Percentiles rank a stretch among this genome's conserved stretches.
These are phyloP conservation scores for Candoia aspera DNA, from an alignment of 2,113 vertebrate genomes.

Conservation along the genomic window DNA sequence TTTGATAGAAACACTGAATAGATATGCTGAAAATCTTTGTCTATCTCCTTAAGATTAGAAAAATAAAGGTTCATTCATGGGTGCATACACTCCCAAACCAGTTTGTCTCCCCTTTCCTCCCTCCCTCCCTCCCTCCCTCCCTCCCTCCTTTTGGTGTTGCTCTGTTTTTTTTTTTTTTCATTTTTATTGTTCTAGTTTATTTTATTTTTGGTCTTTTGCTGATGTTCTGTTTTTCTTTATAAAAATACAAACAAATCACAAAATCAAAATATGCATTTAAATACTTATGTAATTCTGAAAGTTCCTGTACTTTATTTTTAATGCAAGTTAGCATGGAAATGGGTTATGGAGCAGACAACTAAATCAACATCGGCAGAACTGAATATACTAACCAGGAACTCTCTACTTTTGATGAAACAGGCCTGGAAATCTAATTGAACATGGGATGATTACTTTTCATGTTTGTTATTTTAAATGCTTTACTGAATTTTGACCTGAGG, in stretches of 20 bases:
- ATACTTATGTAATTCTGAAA: background rate
- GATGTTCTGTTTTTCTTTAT: background rate
- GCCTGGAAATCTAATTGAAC: background rate
- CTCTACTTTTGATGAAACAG: background rate
- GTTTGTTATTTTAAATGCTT: background rate
- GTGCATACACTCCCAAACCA: background rate
- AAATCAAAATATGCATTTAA: background rate
- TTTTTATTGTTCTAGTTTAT: background rate
- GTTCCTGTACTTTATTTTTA: background rate
- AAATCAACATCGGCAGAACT: background rate
- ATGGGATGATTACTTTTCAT: background rate
- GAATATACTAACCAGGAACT: background rate
- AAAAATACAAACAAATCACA: background rate
- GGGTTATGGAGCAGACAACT: background rate
- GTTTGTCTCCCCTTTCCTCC: background rate
- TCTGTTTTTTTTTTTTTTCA: background rate
- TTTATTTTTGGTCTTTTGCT: background rate
- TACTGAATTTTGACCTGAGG: background rate
- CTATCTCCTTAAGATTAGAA: background rate
- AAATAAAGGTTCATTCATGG: background rate
- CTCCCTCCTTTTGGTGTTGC: background rate
- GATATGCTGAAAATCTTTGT: background rate
- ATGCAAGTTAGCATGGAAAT: background rate
- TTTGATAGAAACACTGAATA: background rate
- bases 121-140: background rate